phyloP scores from a whole-genome alignment of 2,888 invertebrate genomes.

The Saturnia pavonia region DNA sequence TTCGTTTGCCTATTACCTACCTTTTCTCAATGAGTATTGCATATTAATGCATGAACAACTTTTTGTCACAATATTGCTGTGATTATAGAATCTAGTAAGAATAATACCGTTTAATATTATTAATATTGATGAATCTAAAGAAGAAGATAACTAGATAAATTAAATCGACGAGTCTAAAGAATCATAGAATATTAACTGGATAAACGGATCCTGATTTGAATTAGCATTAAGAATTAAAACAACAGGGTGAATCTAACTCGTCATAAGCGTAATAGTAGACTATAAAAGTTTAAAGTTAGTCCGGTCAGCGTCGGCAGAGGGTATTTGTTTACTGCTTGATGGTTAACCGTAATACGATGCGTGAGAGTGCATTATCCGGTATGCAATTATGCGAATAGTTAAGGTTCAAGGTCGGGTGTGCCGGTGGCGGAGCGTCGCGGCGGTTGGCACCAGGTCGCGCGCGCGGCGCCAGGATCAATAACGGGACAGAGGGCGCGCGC shows the following conservation, averaged over 20 bases:
- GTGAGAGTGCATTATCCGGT: constrained; percentile 42
- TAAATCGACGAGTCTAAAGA: too few relatives aligned
- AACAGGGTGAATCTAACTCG: not conserved
- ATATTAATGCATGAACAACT: not conserved
- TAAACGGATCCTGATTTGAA: not conserved
- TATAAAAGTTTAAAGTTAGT: not conserved
- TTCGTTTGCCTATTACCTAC: constrained; percentile 14
- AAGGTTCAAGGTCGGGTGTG: constrained; percentile 71
- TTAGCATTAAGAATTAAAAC: not conserved
- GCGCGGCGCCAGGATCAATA: constrained; percentile 66
- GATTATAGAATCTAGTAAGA: not conserved
- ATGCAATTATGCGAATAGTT: constrained; percentile 56
- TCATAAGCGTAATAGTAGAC: not conserved
- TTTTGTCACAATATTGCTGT: not conserved
- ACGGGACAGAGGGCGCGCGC: constrained; percentile 68
- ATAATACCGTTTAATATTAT: not conserved
- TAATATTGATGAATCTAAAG: not conserved
- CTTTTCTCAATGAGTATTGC: not conserved
- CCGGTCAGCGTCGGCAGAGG: not conserved
- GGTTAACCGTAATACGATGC: not conserved
- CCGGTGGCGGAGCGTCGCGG: constrained; percentile 56
- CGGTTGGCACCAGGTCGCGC: constrained; percentile 62
- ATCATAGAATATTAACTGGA: not conserved
- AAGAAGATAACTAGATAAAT: not conserved
- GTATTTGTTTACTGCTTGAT: not conserved